Conservation (phyloP, 2,113 vertebrate species). For the Neoarius graeffei region DNA sequence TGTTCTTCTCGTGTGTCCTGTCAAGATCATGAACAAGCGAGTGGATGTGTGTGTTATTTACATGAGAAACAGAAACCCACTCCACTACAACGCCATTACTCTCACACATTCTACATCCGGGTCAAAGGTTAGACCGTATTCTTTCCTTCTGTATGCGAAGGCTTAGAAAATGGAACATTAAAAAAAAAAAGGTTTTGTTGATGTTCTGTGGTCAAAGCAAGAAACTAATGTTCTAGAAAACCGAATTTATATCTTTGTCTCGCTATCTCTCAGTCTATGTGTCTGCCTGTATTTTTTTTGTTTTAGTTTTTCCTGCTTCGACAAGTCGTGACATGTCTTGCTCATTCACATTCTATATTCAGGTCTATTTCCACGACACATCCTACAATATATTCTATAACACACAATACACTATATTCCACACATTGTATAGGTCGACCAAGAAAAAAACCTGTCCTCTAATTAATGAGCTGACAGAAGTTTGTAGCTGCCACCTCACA, state of each 20-base stretch:
- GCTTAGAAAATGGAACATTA: background rate
- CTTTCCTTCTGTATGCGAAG: background rate
- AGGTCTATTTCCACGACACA: background rate
- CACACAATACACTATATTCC: no score
- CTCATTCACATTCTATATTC: background rate
- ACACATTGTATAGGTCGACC: no score
- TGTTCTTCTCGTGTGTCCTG: background rate
- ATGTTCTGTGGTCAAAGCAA: background rate
- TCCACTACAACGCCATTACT: slow-evolving; percentile 40
- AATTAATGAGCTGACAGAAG: no score
- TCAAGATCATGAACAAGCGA: background rate
- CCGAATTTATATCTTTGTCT: background rate
- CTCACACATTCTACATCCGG: slow-evolving; percentile 45
- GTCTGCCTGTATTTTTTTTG: background rate
- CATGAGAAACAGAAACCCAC: slow-evolving; percentile 27
- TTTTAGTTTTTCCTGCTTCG: background rate
- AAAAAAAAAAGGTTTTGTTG: background rate
- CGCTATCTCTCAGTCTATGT: background rate
- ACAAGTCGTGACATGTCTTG: background rate
- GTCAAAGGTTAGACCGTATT: slow-evolving; percentile 33
- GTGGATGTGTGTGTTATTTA: slow-evolving; percentile 46
- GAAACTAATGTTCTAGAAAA: background rate
- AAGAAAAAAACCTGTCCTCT: no score
- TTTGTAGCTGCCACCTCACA: no score
- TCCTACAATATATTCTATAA: no score